These are phyloP conservation scores for Styela plicata DNA, from an alignment of 23 tunicate genomes.

Conservation along the genomic window DNA sequence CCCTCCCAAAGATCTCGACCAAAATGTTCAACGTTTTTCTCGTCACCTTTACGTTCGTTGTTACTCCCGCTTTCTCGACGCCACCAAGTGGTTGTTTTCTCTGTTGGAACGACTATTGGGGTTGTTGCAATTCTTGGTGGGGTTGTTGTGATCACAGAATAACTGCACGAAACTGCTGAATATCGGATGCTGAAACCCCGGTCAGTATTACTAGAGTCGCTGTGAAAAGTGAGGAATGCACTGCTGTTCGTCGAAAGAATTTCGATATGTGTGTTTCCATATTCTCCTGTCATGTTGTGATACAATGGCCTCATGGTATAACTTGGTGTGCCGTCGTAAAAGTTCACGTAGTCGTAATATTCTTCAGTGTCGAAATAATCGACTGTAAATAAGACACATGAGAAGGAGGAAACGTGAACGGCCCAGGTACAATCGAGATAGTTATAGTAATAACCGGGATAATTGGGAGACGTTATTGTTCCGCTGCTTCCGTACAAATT, in stretches of 20 bases:
- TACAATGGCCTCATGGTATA: neutral
- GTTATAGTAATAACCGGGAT: neutral
- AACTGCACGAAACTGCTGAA: constrained; percentile 24
- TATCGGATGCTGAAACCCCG: constrained; percentile 47
- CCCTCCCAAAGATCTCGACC: constrained; percentile 1
- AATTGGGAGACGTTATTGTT: neutral
- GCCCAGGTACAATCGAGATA: constrained; percentile 18
- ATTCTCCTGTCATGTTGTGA: neutral
- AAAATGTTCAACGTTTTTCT: neutral
- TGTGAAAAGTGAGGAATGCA: constrained; percentile 28
- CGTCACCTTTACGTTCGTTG: neutral
- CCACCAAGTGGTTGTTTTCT: neutral
- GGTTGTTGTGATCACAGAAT: neutral
- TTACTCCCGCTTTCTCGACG: too few species aligned
- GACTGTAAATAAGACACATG: constrained; percentile 1
- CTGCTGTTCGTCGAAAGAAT: neutral
- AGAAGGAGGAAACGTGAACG: constrained; percentile 5
- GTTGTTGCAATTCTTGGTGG: neutral
- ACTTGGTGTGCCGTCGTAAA: constrained; percentile 29
- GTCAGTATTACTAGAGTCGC: constrained; percentile 47
- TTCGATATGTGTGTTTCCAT: neutral
- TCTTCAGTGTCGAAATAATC: neutral
- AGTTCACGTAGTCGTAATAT: constrained; percentile 19
- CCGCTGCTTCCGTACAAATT: neutral
- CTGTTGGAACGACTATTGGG: too few species aligned